Evolutionary conservation across 2,797 vertebrate genomes (phyloP), one percentile per base, ranked within the genome.

Genomic region (Chaetophractus vellerosus): DNA sequence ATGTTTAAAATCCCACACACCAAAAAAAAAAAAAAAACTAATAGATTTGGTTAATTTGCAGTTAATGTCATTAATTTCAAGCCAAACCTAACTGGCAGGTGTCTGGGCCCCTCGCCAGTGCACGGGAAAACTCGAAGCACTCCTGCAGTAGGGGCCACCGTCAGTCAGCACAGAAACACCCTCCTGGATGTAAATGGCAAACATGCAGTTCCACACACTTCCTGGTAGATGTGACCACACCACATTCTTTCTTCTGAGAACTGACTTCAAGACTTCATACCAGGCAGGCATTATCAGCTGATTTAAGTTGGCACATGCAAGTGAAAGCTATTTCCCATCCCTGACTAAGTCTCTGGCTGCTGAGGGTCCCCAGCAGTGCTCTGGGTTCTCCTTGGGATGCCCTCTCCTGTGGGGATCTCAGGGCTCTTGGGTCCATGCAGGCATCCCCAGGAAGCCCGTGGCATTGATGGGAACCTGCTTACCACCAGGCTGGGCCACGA

Each of bases 241-340:
- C 28, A 2, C 33, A n/a, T 18, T 79, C 57, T 69, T 80, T 86
- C 91, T 66, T 28, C 80, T 63, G 57, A 41, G 69, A 93, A 52
- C n/a, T 28, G 48, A 69, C 31, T n/a, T 50, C 75, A 28, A 63
- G 41, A 63, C 21, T 36, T 26, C 68, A 78, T n/a, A 28, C 38
- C 3, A 72, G 14, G 66, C 50, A 84, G 87, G 50, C 64, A 93
- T 83, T 55, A 88, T 38, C 86, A 94, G 75, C 52, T 68, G n/a
- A 96, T 74, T 31, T 71, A 52, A 80, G 28, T 80, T 80, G 86
- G 31, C 52, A 74, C 15, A 64, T 63, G 11, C 38, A 75, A 93
- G 33, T 50, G 64, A 85, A 96, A 95, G 9, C 33, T 69, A 18
- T 48, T n/a, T n/a, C 18, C 48, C 79, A 83, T 80, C 66, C 66